A percentile compares a stretch with the other conserved stretches of the same genome.
These are phyloP conservation scores for Plebejus anna DNA, from an alignment of 2,888 invertebrate species.

Conservation along the genomic window DNA sequence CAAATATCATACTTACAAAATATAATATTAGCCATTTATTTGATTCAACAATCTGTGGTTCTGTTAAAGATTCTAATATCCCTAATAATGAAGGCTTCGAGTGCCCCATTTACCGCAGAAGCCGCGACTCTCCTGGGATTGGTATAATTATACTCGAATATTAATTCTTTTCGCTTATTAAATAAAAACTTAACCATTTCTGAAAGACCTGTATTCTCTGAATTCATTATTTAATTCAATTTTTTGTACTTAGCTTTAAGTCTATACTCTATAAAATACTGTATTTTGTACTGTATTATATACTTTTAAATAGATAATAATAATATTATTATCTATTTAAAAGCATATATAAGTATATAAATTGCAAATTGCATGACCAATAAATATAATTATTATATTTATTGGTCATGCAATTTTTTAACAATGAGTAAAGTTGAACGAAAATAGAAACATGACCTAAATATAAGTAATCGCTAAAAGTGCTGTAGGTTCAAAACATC, in stretches of 20 bases:
- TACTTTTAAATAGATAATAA: too few species aligned
- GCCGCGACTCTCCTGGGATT: constrained; percentile 1
- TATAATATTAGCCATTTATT: neutral
- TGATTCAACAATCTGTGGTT: neutral
- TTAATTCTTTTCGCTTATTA: constrained; percentile 8
- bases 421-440: too few species aligned
- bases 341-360: too few species aligned
- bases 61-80: neutral
- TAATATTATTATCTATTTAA: too few species aligned
- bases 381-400: too few species aligned
- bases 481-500: neutral
- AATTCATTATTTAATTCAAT: too few species aligned
- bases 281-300: too few species aligned
- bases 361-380: too few species aligned
- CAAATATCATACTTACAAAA: neutral
- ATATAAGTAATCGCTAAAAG: neutral
- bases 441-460: neutral
- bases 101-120: neutral
- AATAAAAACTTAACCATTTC: neutral
- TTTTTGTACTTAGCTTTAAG: too few species aligned
- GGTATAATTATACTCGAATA: constrained; percentile 9
- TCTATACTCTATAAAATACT: too few species aligned
- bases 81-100: neutral
- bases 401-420: too few species aligned
- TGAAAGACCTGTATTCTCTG: neutral